Base-by-base conservation (phyloP, 2,797 vertebrate species). In the Xenops minutus region DNA sequence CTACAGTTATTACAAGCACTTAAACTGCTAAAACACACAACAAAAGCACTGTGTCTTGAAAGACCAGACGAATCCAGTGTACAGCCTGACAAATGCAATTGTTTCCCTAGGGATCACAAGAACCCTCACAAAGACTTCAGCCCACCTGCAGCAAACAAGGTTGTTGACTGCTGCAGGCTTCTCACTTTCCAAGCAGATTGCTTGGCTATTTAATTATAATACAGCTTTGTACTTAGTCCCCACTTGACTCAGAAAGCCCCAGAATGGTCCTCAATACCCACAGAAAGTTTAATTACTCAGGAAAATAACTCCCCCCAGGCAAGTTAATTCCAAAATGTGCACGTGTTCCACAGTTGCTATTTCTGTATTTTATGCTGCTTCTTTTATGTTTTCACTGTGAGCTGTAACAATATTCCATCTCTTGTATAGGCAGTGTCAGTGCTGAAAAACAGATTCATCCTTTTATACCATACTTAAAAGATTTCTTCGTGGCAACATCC, bases 281-380 rank as follows among this genome's bases (percentile, higher is more conserved):
- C 44, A 73, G 92, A 92, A 96, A 85, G 74, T 88, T 94, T 93
- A 94, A 92, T 84, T 96, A 67, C 69, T 46, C 64, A 29, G 67
- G 80, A 82, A 96, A 87, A 91, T 73, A 85, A 90, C 69, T 81
- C 63, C 54, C 55, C 54, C 32, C 2, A 12, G 80, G 67, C 7
- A 0, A 78, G 41, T 69, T 90, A 74, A 95, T 68, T 84, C 69
- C 46, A 46, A 85, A 71, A 69, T 14, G 23, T 19, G 21, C 36
- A 34, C 20, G 41, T 48, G 69, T 68, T 92, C 62, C 52, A 55
- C 77, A 64, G 44, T 77, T 93, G 34, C 78, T 69, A 41, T 68
- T 92, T 95, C 69, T 61, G 7, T 86, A 76, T 89, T 90, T 93
- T 59, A 76, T 76, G 34, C 17, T 83, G 5, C 17, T 67, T 26